Base-by-base conservation (phyloP, 2,888 invertebrate genomes). In the Cylloceria caligata region DNA sequence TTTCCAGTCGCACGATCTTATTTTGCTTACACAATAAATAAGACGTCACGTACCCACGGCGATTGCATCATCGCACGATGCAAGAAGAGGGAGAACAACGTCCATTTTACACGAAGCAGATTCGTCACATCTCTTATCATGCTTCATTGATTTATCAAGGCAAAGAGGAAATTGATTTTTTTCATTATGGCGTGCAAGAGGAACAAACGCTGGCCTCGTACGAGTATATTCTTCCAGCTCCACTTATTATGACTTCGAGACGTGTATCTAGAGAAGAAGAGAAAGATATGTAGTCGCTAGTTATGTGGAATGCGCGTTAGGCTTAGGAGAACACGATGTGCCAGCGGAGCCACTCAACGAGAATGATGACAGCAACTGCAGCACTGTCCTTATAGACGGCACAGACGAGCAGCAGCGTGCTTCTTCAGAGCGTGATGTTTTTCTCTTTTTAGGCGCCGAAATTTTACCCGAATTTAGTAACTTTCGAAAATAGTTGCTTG, bases 321-420 rank as follows among this genome's bases (percentile, higher is more conserved):
- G 80, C 49, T 68, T 68, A 78, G 80, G 71, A 67, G 62, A 62
- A 55, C 75, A 87, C 80, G 86, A 87, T 85, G 90, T 91, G 91
- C 88, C 90, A 91, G 87, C 83, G 86, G 88, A 91, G 89, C 88
- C 90, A 90, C 91, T 91, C 89, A 91, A 89, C 85, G 90, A 85
- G 67, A 81, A 79, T 75, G 91, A 86, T 88, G 91, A 91, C 90
- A 91, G 90, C 87, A 80, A 68, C 55, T 74, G 71, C 82, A 83
- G 80, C 79, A 81, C 84, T 85, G 85, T 86, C 86, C 84, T 87
- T 78, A 71, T 57, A 72, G 74, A 74, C 36, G 36, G 47, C 39
- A 36, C 68, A 9, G 67, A 36, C 42, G 42, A 75, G 42, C 69
- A 71, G 47, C 71, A 42, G 65, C 57, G 67, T 47, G 75, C 71